A percentile compares a stretch with the other conserved stretches of the same genome.
Conservation (phyloP, 2,888 invertebrate genomes). For the Pseudoips prasinana region DNA sequence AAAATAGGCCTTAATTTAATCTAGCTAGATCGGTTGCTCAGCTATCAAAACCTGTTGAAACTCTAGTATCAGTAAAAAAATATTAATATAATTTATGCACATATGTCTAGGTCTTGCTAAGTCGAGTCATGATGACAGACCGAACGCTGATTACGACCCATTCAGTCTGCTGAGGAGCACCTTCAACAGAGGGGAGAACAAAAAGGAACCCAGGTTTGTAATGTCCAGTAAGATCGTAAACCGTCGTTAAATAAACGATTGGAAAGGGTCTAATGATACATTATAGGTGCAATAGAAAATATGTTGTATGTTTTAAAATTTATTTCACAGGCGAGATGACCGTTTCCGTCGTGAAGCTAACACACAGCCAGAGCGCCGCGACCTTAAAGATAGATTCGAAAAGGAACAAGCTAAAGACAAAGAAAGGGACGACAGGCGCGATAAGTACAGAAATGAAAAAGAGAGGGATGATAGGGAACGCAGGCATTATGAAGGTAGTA, state of each 20-base stretch:
- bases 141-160: conserved; percentile 59
- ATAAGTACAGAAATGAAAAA: conserved; percentile 20
- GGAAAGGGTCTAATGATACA: too few relatives aligned
- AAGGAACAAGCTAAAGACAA: conserved; percentile 21
- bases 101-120: conserved; percentile 14
- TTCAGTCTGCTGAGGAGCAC: conserved; percentile 63
- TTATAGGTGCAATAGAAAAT: too few relatives aligned
- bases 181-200: conserved; percentile 51
- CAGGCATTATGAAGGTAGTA: conserved; percentile 7
- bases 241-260: too few relatives aligned
- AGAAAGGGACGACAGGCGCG: conserved; percentile 22
- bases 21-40: too few relatives aligned
- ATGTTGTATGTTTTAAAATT: background rate
- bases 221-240: too few relatives aligned
- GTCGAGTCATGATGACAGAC: conserved; percentile 7
- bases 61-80: too few relatives aligned
- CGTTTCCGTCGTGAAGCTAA: conserved; percentile 16
- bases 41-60: too few relatives aligned
- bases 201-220: conserved; percentile 25
- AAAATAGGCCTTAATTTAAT: too few relatives aligned
- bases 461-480: conserved; percentile 14
- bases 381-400: conserved; percentile 31
- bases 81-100: too few relatives aligned
- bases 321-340: conserved; percentile 45
- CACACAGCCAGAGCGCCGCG: background rate